These are phyloP conservation scores for Lepus americanus DNA, from an alignment of 2,113 vertebrate species.

Conservation along the genomic window DNA sequence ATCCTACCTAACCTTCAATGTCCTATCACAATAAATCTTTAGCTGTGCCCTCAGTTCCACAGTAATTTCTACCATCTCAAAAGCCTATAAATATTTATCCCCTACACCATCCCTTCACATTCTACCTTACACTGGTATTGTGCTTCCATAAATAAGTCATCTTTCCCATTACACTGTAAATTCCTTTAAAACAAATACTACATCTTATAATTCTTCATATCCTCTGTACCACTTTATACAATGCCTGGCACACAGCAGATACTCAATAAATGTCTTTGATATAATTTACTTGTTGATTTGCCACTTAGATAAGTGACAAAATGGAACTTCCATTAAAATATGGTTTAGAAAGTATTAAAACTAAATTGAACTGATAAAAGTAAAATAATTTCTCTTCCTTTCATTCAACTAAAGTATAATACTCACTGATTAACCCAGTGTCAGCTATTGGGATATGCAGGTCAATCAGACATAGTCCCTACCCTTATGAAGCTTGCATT, in stretches of 20 bases:
- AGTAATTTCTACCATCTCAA: background rate
- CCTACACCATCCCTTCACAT: background rate
- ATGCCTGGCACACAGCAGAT: constrained; percentile 59
- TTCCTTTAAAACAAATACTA: constrained; percentile 37
- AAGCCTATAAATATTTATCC: background rate
- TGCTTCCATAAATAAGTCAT: background rate
- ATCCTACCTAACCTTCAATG: background rate
- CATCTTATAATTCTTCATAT: constrained; percentile 4
- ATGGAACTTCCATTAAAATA: constrained; percentile 30
- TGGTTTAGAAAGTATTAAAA: constrained; percentile 49
- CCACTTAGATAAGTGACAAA: constrained; percentile 51
- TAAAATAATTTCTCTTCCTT: constrained; percentile 50
- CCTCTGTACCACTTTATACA: background rate
- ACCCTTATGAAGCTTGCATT: constrained; percentile 55
- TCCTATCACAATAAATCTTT: background rate
- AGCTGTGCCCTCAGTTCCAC: background rate
- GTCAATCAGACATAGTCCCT: constrained; percentile 13
- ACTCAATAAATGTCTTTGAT: constrained; percentile 50
- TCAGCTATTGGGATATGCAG: constrained; percentile 23
- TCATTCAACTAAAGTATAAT: constrained; percentile 26
- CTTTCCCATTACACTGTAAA: constrained; percentile 7
- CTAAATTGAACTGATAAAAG: constrained; percentile 30
- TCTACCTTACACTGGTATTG: constrained; percentile 13
- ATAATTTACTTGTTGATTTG: constrained; percentile 43
- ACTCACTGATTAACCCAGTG: constrained; percentile 5